Evolutionary conservation across 2,888 invertebrate genomes (phyloP).

Genomic region (Eurytoma adleriae): DNA sequence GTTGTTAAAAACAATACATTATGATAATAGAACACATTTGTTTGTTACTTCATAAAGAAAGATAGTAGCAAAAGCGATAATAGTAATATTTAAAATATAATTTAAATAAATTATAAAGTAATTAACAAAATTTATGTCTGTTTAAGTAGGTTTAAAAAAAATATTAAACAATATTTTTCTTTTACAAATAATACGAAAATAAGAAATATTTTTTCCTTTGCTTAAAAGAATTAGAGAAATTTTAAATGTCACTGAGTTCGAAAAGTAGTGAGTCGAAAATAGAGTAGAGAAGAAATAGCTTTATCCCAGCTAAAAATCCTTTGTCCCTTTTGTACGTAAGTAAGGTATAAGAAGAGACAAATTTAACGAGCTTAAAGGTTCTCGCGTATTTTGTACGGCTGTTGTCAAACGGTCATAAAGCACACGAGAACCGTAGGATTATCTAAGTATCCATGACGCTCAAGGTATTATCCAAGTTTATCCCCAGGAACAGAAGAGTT

Average conservation of each 20-base stretch:
- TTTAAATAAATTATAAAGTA: no score
- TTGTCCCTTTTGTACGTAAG: conserved; percentile 27
- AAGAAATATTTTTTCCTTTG: no score
- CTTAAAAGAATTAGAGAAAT: no score
- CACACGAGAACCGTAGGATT: conserved; percentile 30
- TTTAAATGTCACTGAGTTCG: not conserved
- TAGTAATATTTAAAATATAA: no score
- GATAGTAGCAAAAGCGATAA: no score
- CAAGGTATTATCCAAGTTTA: conserved; percentile 48
- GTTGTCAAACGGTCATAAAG: conserved; percentile 37
- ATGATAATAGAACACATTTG: no score
- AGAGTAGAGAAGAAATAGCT: conserved; percentile 12
- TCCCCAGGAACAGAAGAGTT: conserved; percentile 44
- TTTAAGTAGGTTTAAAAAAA: no score
- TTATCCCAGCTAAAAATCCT: conserved; percentile 15
- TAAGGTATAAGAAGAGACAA: conserved; percentile 45
- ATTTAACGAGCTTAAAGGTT: conserved; percentile 53
- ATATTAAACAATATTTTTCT: no score
- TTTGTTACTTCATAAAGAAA: no score
- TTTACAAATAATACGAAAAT: no score
- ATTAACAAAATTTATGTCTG: no score
- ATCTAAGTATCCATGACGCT: conserved; percentile 55
- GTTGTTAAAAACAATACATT: no score
- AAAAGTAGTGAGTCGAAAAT: conserved; percentile 11
- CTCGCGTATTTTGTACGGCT: conserved; percentile 24